Conservation (phyloP, 2,113 vertebrate species). For the Phaethon lepturus region DNA sequence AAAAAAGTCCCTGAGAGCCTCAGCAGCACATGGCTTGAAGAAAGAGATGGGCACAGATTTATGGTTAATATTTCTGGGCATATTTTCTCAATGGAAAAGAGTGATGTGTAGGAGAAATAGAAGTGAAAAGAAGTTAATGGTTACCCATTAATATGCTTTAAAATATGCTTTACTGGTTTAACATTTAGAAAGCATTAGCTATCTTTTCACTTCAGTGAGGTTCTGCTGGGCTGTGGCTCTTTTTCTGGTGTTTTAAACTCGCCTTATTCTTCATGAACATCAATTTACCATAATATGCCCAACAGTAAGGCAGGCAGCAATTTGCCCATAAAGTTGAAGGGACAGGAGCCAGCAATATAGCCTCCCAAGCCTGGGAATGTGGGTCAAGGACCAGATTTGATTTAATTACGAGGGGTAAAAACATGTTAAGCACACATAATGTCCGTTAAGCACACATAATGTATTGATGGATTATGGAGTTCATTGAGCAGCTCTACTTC, state of each 20-base stretch:
- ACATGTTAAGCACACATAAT: fast-evolving
- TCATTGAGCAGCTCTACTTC: neutral
- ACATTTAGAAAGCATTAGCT: neutral
- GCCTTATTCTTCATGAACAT: fast-evolving
- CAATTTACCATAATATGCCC: neutral
- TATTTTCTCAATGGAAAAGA: neutral
- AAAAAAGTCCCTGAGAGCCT: neutral
- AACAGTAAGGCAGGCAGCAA: neutral
- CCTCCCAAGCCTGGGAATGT: neutral
- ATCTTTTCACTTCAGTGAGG: fast-evolving
- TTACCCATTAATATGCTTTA: neutral
- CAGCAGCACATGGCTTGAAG: neutral
- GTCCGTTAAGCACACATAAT: fast-evolving
- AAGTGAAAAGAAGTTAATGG: neutral
- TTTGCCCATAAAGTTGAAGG: neutral
- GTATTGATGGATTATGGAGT: neutral
- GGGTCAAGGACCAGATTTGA: neutral
- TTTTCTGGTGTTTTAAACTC: neutral
- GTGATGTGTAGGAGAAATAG: neutral
- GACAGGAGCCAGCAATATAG: neutral
- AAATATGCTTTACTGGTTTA: neutral
- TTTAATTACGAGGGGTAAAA: neutral
- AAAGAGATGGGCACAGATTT: neutral
- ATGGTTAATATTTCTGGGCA: fast-evolving
- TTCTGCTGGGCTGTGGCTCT: neutral